Evolutionary conservation across 35 echinoderm and acorn worm genomes (phyloP), one percentile per base, ranked within the genome.

Genomic region (Apostichopus parvimensis): DNA sequence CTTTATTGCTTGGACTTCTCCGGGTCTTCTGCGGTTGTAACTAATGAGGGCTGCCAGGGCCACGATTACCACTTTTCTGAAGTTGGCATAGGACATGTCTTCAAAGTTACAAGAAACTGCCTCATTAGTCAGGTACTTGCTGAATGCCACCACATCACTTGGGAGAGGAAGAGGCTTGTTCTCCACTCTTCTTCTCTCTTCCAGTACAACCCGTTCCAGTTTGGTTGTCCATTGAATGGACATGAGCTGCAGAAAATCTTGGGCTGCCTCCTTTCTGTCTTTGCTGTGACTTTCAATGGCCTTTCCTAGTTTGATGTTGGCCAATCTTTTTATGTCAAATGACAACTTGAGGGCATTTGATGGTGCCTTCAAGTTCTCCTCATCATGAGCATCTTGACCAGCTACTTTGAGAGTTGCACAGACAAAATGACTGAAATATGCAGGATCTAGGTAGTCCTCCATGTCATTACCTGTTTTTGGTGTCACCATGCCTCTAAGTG

Each of bases 331-430:
- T 56, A 94, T 79, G 34, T 92, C 58, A 25, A 54, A 22, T 13
- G 80, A 82, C 64, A 94, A 87, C 34, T 94, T 92, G 20, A 94
- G 53, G 57, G 90, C 58, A 87, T 92, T 70, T 10, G 79, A 92
- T 14, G 93, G 90, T 13, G 93, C 73, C 92, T 91, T 15, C 8
- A 94, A 8, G 25, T 91, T 61, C 12, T 94, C 87, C 26, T 87
- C 65, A 91, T 90, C 77, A 9, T 34, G 18, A n/a, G 21, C 87
- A 90, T 81, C 86, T 13, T 80, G 93, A 8, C 60, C 64, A 6
- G 88, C 90, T 17, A 86, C 87, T 23, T 75, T 52, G 15, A 91
- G 22, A 13, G 89, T 53, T 70, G 93, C 93, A 55, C 28, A 15
- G 13, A 55, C 61, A 25, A 91, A 60, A 72, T 76, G 61, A 12